Evolutionary conservation across 2,888 invertebrate species (phyloP).

Genomic region (Furcula furcula): DNA sequence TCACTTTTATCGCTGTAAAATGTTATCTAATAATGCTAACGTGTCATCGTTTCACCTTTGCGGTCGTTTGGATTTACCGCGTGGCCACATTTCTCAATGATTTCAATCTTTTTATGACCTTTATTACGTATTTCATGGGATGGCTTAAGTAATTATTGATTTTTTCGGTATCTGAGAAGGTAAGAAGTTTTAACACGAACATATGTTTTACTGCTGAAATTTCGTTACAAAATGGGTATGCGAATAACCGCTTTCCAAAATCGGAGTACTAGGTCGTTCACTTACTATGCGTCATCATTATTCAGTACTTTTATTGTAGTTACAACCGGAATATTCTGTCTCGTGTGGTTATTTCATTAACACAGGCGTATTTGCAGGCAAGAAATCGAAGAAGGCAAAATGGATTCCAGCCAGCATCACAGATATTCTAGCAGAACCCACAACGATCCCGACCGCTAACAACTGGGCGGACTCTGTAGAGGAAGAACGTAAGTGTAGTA

Average conservation of each 20-base stretch:
- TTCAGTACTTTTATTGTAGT: too few species aligned
- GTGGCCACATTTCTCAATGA: constrained; percentile 76
- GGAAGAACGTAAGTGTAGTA: constrained; percentile 84
- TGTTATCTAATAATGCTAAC: constrained; percentile 75
- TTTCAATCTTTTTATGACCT: constrained; percentile 39
- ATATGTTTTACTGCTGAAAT: constrained; percentile 30
- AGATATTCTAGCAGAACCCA: constrained; percentile 89
- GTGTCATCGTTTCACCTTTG: constrained; percentile 79
- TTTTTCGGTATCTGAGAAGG: constrained; percentile 23
- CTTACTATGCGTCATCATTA: constrained; percentile 72
- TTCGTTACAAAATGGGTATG: constrained; percentile 44
- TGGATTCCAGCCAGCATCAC: constrained; percentile 91
- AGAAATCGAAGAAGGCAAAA: constrained; percentile 93
- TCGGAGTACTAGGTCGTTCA: constrained; percentile 70
- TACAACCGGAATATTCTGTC: too few species aligned
- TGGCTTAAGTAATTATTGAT: constrained; percentile 22
- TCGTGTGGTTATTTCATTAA: constrained; percentile 24
- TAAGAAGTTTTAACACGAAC: constrained; percentile 29
- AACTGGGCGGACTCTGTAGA: constrained; percentile 93
- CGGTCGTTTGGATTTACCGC: constrained; percentile 80
- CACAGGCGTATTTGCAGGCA: too few species aligned
- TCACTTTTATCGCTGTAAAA: constrained; percentile 28
- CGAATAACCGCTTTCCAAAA: constrained; percentile 72
- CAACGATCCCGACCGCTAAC: constrained; percentile 81
- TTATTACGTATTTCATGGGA: constrained; percentile 26